phyloP scores from a whole-genome alignment of 2,888 invertebrate genomes.

The Drosophila gaucha region DNA sequence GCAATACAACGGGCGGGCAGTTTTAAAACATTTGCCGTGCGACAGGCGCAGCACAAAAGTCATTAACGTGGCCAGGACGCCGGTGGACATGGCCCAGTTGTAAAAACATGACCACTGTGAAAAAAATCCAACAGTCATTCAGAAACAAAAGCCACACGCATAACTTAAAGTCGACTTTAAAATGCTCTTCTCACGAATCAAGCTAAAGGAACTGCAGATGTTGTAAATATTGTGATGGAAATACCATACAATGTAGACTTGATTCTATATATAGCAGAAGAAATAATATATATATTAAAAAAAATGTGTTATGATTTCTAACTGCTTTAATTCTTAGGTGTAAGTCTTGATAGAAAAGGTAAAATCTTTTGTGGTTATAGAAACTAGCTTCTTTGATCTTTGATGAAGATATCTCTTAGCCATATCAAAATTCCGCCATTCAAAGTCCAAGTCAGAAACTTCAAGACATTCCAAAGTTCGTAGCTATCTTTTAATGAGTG shows the following conservation, averaged over 20 bases:
- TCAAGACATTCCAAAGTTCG: no score
- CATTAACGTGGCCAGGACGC: slow-evolving; percentile 76
- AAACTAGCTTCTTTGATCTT: no score
- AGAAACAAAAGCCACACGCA: slow-evolving; percentile 21
- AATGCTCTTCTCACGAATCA: slow-evolving; percentile 21
- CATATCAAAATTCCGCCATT: no score
- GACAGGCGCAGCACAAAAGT: slow-evolving; percentile 78
- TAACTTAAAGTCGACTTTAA: slow-evolving; percentile 16
- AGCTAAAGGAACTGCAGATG: no score
- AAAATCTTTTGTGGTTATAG: no score
- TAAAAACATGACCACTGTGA: slow-evolving; percentile 79
- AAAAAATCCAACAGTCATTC: slow-evolving; percentile 70
- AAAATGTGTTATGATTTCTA: neutral
- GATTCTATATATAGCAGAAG: neutral
- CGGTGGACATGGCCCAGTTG: slow-evolving; percentile 78
- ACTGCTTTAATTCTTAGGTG: neutral
- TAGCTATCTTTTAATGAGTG: neutral
- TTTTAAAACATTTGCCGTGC: slow-evolving; percentile 80
- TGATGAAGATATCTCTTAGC: no score
- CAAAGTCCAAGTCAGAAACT: no score
- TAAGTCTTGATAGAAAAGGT: neutral
- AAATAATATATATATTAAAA: neutral
- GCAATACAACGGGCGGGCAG: slow-evolving; percentile 29
- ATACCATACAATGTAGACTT: no score
- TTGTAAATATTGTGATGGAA: no score